A percentile compares a stretch with the other conserved stretches of the same genome.
phyloP scores from a whole-genome alignment of 2,888 invertebrate species.

The Odontothrips loti region DNA sequence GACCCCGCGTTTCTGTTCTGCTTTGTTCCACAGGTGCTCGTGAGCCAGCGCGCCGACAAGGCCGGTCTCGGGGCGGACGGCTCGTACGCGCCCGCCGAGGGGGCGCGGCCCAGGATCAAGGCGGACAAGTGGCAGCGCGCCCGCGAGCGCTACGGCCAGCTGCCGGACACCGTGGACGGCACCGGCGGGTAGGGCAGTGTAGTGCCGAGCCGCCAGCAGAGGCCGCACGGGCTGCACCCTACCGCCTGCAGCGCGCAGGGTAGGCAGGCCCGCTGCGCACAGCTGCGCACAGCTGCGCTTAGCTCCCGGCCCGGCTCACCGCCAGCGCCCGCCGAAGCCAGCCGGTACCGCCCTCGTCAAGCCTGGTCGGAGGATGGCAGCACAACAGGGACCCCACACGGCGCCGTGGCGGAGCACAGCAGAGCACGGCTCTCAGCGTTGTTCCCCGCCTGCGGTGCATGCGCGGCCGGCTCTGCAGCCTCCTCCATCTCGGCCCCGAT shows the following conservation, averaged over 20 bases:
- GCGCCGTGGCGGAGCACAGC: too few relatives aligned
- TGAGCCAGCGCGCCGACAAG: constrained; percentile 47
- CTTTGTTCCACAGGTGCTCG: constrained; percentile 35
- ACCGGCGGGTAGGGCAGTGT: background rate
- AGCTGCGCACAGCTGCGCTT: background rate
- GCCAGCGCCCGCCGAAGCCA: too few relatives aligned
- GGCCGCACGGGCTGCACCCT: background rate
- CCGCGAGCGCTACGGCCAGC: constrained; percentile 47
- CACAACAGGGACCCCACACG: too few relatives aligned
- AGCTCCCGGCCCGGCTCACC: background rate
- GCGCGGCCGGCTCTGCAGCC: too few relatives aligned
- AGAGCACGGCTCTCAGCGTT: too few relatives aligned
- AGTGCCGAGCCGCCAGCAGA: background rate
- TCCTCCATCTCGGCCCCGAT: too few relatives aligned
- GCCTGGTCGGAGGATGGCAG: too few relatives aligned
- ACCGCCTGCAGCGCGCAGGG: background rate
- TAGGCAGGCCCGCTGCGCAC: background rate
- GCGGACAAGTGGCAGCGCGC: constrained; percentile 48
- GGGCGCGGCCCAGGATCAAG: constrained; percentile 43
- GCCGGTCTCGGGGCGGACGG: constrained; percentile 57
- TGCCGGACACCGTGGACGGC: constrained; percentile 38
- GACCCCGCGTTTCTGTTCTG: too few relatives aligned
- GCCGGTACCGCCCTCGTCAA: too few relatives aligned
- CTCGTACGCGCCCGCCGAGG: constrained; percentile 40
- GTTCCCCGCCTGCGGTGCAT: too few relatives aligned